Percentiles rank a stretch among this genome's conserved stretches.
Evolutionary conservation across 2,113 vertebrate species (phyloP).

Genomic region (Podarcis raffonei): DNA sequence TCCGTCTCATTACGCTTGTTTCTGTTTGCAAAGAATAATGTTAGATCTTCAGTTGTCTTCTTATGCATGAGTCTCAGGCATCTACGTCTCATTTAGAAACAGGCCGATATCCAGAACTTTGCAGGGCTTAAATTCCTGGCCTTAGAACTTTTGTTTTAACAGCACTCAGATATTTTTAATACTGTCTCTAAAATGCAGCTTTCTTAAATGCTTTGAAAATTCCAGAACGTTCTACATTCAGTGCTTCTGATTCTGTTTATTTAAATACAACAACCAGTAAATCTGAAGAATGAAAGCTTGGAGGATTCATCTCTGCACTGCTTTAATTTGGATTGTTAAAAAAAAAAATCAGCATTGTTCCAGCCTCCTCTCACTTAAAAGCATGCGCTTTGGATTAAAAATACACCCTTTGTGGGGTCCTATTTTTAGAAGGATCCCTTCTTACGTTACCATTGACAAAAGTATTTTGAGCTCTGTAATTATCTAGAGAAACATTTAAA

Average conservation of each 20-base stretch:
- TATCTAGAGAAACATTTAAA: conserved; percentile 38
- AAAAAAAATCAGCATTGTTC: background rate
- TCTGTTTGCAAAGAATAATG: background rate
- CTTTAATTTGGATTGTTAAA: conserved; percentile 27
- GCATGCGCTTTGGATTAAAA: conserved; percentile 21
- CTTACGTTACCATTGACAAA: conserved; percentile 1
- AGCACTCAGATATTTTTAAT: background rate
- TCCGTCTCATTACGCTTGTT: conserved; percentile 38
- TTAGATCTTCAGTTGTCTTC: conserved; percentile 25
- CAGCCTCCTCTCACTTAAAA: background rate
- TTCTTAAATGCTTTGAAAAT: background rate
- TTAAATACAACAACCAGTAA: background rate
- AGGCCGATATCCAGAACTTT: conserved; percentile 59
- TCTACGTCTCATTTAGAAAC: conserved; percentile 25
- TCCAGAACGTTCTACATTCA: background rate
- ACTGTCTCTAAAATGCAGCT: conserved; percentile 25
- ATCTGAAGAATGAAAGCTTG: background rate
- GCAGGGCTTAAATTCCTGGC: conserved; percentile 53
- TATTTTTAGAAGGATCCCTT: conserved; percentile 12
- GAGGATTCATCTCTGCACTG: background rate
- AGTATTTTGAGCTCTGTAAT: conserved; percentile 41
- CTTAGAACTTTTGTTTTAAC: conserved; percentile 57
- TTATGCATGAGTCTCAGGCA: conserved; percentile 23
- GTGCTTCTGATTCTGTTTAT: background rate
- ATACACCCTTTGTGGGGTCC: conserved; percentile 10